A percentile compares a stretch with the other conserved stretches of the same genome.
phyloP scores from a whole-genome alignment of 1,140 invertebrate species.

The Trissolcus basalis region DNA sequence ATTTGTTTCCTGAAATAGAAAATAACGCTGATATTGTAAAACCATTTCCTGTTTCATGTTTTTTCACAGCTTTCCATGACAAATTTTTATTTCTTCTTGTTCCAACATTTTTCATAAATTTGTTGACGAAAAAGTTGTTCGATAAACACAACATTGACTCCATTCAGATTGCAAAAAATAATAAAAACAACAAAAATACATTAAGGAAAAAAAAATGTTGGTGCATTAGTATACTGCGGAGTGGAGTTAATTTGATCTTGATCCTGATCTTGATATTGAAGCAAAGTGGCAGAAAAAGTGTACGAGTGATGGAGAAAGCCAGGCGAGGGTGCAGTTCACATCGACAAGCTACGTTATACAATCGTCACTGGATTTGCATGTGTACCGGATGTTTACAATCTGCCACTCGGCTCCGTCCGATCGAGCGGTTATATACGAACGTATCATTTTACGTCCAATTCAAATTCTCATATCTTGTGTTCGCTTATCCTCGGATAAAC shows the following conservation, averaged over 20 bases:
- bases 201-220: no score
- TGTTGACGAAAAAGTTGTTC: no score
- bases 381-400: conserved; percentile 72
- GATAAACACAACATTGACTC: no score
- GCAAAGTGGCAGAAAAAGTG: neutral
- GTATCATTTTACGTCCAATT: conserved; percentile 45
- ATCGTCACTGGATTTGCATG: conserved; percentile 64
- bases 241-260: no score
- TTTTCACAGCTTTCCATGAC: neutral
- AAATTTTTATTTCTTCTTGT: no score
- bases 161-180: no score
- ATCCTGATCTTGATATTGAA: no score
- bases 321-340: conserved; percentile 35
- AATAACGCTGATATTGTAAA: conserved; percentile 24
- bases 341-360: conserved; percentile 41
- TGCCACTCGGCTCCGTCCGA: conserved; percentile 65
- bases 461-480: conserved; percentile 38
- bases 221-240: no score
- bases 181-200: no score
- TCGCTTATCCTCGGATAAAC: conserved; percentile 32
- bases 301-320: conserved; percentile 25
- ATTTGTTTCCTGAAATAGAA: conserved; percentile 32
- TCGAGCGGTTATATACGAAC: conserved; percentile 42
- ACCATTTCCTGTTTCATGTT: conserved; percentile 15
- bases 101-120: no score